Evolutionary conservation across 2,797 vertebrate genomes (phyloP), one percentile per base, ranked within the genome.

Genomic region (Muscicapa comitata): DNA sequence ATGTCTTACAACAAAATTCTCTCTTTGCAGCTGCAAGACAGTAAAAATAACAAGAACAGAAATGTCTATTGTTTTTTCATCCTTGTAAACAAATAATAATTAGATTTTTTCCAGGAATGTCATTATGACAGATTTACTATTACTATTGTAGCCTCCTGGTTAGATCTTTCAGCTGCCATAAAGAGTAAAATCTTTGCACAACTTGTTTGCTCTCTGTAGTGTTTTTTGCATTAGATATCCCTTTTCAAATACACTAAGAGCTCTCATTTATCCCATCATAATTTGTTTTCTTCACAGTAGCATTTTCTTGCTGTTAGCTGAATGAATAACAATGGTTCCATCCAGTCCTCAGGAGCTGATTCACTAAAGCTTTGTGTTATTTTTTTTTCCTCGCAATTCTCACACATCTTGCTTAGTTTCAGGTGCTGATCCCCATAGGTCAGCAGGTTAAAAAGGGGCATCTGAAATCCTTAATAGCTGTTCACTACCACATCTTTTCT

Each of bases 21-120:
- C 85, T 90, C 37, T 55, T 82, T 83, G 74, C 35, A 47, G 67
- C 38, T 86, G 54, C 61, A 85, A 85, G 50, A 78, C 70, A 68
- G 51, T 80, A 88, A 92, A 95, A 96, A 85, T 65, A 82, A 74
- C 40, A 92, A 53, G 72, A 89, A 88, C 68, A 91, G 82, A 80
- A 95, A 92, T 86, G 68, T 29, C 43, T 83, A 6, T 96, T 93
- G 62, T 92, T 96, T 88, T 95, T 55, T 90, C 68, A 80, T 81
- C 62, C 12, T 92, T 82, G 55, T 85, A 94, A 95, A 91, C 74
- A 96, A 94, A 92, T 91, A 66, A 86, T 72, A 73, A 95, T 92
- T 86, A 50, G 94, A 89, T 72, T 93, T 84, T 87, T 90, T 79
- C 38, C 45, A 80, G 87, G 88, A 94, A 80, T 88, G 19, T 63